phyloP scores from a whole-genome alignment of 2,888 invertebrate species.

The Yponomeuta sedellus region DNA sequence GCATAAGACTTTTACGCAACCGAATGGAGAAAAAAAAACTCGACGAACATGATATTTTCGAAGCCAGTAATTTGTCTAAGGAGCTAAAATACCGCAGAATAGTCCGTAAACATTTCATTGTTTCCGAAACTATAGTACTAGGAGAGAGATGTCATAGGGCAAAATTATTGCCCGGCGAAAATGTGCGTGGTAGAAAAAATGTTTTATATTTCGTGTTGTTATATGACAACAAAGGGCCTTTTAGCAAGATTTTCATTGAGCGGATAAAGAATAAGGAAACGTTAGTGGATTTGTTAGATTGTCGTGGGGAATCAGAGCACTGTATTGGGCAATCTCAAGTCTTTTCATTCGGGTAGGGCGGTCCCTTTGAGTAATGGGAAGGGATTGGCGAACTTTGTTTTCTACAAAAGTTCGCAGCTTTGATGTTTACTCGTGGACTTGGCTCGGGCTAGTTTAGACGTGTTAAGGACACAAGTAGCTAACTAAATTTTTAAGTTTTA shows the following conservation, averaged over 20 bases:
- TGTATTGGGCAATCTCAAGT: constrained; percentile 14
- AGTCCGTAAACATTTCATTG: background rate
- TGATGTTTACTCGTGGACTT: background rate
- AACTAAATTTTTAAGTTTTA: too few species aligned
- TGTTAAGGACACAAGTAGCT: too few species aligned
- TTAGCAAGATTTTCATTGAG: constrained; percentile 47
- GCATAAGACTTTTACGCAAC: too few species aligned
- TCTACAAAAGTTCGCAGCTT: background rate
- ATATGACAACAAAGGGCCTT: constrained; percentile 46
- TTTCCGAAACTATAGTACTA: constrained; percentile 1
- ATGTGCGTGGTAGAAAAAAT: constrained; percentile 1
- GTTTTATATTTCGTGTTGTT: constrained; percentile 28
- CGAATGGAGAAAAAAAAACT: too few species aligned
- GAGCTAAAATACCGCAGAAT: background rate
- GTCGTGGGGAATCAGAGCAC: constrained; percentile 41
- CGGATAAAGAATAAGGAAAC: constrained; percentile 43
- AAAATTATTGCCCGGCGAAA: background rate
- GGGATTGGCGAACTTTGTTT: constrained; percentile 39
- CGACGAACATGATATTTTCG: background rate
- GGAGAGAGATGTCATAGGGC: background rate
- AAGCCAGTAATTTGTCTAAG: background rate
- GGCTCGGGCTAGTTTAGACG: too few species aligned
- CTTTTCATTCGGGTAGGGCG: background rate
- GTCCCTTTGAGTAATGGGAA: constrained; percentile 45
- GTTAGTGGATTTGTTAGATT: constrained; percentile 46